phyloP scores from a whole-genome alignment of 2,888 invertebrate genomes.

The Sinopyrophorus schimmeli region DNA sequence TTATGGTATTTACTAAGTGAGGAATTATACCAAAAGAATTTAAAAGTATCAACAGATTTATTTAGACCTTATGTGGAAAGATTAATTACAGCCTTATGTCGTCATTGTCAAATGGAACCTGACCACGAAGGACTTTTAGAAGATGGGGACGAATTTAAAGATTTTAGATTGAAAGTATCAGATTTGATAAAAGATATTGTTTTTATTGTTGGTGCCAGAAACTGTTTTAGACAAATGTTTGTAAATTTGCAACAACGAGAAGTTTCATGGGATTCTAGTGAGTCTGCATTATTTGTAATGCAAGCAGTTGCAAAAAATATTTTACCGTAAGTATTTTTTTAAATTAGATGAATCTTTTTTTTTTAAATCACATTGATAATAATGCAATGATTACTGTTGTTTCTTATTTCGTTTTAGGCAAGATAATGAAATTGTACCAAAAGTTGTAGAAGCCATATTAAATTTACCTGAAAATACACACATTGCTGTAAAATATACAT shows the following conservation, averaged over 20 bases:
- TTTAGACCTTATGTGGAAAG: constrained; percentile 92
- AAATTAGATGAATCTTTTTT: not conserved
- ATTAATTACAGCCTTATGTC: constrained; percentile 84
- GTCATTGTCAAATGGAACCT: constrained; percentile 93
- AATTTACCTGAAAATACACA: constrained; percentile 80
- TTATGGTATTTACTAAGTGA: constrained; percentile 97
- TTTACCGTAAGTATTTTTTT: constrained; percentile 73
- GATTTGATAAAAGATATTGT: constrained; percentile 96
- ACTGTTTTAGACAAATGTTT: constrained; percentile 91
- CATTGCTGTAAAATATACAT: constrained; percentile 86
- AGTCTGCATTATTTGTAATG: constrained; percentile 94
- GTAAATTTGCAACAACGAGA: constrained; percentile 71
- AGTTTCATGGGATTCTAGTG: constrained; percentile 88
- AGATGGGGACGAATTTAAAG: constrained; percentile 81
- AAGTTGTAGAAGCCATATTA: constrained; percentile 89
- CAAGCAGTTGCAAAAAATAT: constrained; percentile 93
- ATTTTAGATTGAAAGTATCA: constrained; percentile 83
- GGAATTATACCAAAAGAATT: constrained; percentile 86
- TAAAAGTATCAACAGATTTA: constrained; percentile 74
- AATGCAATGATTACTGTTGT: not conserved
- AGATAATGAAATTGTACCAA: constrained; percentile 90
- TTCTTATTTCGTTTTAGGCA: constrained; percentile 62
- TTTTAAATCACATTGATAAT: not conserved
- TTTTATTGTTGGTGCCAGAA: constrained; percentile 91
- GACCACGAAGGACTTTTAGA: constrained; percentile 88